phyloP scores from a whole-genome alignment of 2,113 vertebrate species.

The Ibidorhyncha struthersii region DNA sequence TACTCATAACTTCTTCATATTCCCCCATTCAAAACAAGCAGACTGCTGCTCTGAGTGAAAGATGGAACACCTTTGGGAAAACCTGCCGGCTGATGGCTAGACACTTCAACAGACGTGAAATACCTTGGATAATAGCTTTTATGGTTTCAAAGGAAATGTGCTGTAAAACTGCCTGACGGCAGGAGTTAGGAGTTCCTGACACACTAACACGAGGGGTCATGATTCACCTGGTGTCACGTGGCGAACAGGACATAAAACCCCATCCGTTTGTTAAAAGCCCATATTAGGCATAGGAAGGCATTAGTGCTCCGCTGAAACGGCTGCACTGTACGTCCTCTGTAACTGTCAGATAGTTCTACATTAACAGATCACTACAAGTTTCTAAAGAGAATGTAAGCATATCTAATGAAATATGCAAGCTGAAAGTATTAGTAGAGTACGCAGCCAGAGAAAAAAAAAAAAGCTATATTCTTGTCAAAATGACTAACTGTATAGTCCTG shows the following conservation, averaged over 20 bases:
- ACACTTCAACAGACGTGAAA: not conserved
- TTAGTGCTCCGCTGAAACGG: not conserved
- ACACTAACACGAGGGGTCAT: not conserved
- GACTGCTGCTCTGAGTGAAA: not conserved
- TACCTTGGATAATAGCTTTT: not conserved
- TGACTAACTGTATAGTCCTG: not conserved
- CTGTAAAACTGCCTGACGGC: not conserved
- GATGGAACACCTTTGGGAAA: not conserved
- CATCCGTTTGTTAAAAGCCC: not conserved
- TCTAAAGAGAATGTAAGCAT: not conserved
- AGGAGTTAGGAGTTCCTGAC: not conserved
- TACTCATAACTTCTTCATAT: not conserved
- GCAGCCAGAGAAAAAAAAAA: not conserved
- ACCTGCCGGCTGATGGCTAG: not conserved
- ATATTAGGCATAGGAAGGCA: not conserved
- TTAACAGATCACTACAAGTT: not conserved
- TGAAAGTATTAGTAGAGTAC: not conserved
- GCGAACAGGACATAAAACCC: not conserved
- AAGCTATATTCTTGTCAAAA: constrained; percentile 31
- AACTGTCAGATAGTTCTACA: not conserved
- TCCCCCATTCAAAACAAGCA: not conserved
- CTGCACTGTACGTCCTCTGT: not conserved
- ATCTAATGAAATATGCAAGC: constrained; percentile 24
- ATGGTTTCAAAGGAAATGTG: not conserved
- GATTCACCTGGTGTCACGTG: not conserved